phyloP scores from a whole-genome alignment of 2,888 invertebrate species.

The Incurvaria masculella region DNA sequence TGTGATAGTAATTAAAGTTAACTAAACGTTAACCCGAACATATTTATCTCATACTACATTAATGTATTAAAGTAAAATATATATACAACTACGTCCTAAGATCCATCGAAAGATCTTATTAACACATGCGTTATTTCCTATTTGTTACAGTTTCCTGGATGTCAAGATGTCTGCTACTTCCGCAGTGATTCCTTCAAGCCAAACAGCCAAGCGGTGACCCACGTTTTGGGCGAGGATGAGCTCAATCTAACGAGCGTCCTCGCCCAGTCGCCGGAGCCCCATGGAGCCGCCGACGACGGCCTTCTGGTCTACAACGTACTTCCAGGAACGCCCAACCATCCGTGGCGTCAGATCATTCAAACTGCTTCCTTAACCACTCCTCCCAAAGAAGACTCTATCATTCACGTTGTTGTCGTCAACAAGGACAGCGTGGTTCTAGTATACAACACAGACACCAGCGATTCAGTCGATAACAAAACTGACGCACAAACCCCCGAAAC shows the following conservation, averaged over 20 bases:
- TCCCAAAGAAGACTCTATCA: conserved; percentile 35
- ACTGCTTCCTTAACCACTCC: conserved; percentile 39
- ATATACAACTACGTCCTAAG: too few species aligned
- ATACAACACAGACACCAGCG: conserved; percentile 38
- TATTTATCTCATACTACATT: too few species aligned
- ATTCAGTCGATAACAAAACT: conserved; percentile 28
- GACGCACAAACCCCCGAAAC: conserved; percentile 25
- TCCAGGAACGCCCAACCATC: conserved; percentile 36
- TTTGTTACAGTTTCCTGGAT: conserved; percentile 48
- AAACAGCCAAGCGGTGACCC: conserved; percentile 44
- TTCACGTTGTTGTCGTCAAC: conserved; percentile 47
- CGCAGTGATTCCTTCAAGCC: conserved; percentile 41
- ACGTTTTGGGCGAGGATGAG: conserved; percentile 49
- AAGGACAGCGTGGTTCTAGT: conserved; percentile 23
- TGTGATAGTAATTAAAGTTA: too few species aligned
- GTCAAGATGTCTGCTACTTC: conserved; percentile 52
- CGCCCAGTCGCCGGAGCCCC: conserved; percentile 44
- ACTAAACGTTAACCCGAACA: too few species aligned
- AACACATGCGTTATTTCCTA: neutral
- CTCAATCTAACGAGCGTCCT: conserved; percentile 37
- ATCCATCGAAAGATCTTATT: too few species aligned
- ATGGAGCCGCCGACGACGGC: conserved; percentile 21
- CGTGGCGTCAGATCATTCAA: conserved; percentile 43
- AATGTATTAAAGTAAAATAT: too few species aligned
- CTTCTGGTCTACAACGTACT: conserved; percentile 52